Percentiles rank a stretch among this genome's conserved stretches.
phyloP scores from a whole-genome alignment of 1,140 invertebrate genomes.

The Anoplophora glabripennis region DNA sequence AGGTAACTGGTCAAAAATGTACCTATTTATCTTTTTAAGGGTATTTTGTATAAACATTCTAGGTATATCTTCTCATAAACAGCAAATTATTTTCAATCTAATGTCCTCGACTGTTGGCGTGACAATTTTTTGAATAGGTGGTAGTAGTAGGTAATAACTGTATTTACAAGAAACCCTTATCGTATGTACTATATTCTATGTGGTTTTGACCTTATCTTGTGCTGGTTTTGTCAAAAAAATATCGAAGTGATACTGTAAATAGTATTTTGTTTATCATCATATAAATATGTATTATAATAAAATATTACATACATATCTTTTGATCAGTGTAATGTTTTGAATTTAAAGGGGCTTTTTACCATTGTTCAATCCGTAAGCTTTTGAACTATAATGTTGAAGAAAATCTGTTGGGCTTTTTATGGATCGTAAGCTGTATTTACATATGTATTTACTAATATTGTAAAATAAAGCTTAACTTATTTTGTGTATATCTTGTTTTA shows the following conservation, averaged over 20 bases:
- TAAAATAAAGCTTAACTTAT: slow-evolving; percentile 51
- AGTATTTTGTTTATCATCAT: slow-evolving; percentile 20
- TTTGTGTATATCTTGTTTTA: slow-evolving; percentile 44
- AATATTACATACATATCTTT: slow-evolving; percentile 41
- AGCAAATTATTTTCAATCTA: no score
- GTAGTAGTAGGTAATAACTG: no score
- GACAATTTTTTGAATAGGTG: no score
- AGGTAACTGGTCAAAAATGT: no score
- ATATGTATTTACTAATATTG: slow-evolving; percentile 42
- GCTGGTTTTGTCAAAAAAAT: background rate
- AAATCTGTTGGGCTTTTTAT: slow-evolving; percentile 46
- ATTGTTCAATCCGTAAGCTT: slow-evolving; percentile 22
- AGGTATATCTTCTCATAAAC: no score
- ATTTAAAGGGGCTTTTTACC: slow-evolving; percentile 19
- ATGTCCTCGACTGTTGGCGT: no score
- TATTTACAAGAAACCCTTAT: no score
- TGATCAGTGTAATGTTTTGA: slow-evolving; percentile 36
- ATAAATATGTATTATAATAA: slow-evolving; percentile 24
- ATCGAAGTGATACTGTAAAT: slow-evolving; percentile 28
- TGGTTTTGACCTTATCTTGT: no score
- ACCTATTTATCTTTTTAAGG: no score
- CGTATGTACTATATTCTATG: no score
- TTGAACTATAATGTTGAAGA: slow-evolving; percentile 22
- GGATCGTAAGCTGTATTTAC: slow-evolving; percentile 43
- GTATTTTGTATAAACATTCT: no score